A percentile compares a stretch with the other conserved stretches of the same genome.
Conservation (phyloP, 2,888 invertebrate genomes). For the Thecophora atra region DNA sequence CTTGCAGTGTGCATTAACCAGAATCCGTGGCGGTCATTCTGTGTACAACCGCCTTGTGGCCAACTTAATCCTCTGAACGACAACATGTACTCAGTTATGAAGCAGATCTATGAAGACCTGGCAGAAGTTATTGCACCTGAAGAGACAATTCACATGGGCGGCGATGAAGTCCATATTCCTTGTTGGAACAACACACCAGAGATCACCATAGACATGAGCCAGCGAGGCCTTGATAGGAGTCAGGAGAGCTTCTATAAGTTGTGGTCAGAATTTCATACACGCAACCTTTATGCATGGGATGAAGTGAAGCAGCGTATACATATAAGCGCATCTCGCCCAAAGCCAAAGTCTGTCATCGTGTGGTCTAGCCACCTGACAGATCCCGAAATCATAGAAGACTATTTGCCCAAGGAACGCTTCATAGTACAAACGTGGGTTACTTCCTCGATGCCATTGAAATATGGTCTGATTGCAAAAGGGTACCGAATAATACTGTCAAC, state of each 20-base stretch:
- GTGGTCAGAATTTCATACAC: slow-evolving; percentile 79
- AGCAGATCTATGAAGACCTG: slow-evolving; percentile 76
- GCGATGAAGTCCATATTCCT: slow-evolving; percentile 76
- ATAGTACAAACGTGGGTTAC: slow-evolving; percentile 85
- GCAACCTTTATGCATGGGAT: slow-evolving; percentile 70
- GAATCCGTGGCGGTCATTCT: slow-evolving; percentile 76
- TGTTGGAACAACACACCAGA: slow-evolving; percentile 82
- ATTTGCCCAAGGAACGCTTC: slow-evolving; percentile 77
- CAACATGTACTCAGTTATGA: slow-evolving; percentile 74
- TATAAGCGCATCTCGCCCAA: slow-evolving; percentile 50
- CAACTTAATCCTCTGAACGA: slow-evolving; percentile 83
- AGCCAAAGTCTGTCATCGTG: slow-evolving; percentile 70
- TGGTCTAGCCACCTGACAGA: slow-evolving; percentile 86
- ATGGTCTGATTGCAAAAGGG: slow-evolving; percentile 73
- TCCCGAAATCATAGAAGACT: slow-evolving; percentile 71
- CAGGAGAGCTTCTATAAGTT: slow-evolving; percentile 73
- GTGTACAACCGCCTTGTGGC: slow-evolving; percentile 86
- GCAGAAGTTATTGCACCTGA: slow-evolving; percentile 70
- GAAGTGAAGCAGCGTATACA: slow-evolving; percentile 57
- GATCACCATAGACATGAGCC: slow-evolving; percentile 73
- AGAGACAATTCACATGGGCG: slow-evolving; percentile 82
- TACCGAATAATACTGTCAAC: slow-evolving; percentile 81
- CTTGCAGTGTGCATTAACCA: slow-evolving; percentile 74
- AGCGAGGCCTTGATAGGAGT: slow-evolving; percentile 69
- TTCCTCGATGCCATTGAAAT: slow-evolving; percentile 69